A percentile compares a stretch with the other conserved stretches of the same genome.
These are phyloP conservation scores for Reinhardtius hippoglossoides DNA, from an alignment of 2,113 vertebrate species.

Conservation along the genomic window DNA sequence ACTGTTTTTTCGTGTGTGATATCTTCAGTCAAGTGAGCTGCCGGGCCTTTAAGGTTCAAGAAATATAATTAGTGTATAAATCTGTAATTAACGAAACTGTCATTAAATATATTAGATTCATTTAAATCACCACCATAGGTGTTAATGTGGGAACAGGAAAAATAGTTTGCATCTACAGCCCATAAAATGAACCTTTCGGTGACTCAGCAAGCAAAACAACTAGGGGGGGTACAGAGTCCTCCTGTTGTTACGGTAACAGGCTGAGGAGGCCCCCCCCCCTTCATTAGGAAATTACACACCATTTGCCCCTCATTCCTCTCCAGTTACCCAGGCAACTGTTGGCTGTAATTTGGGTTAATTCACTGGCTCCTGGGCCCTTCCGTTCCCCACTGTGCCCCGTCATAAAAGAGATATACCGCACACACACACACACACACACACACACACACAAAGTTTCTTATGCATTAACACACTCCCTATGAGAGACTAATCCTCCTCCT, in stretches of 20 bases:
- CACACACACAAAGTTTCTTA: slow-evolving; percentile 20
- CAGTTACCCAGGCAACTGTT: slow-evolving; percentile 68
- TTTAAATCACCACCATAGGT: not conserved
- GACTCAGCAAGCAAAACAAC: slow-evolving; percentile 58
- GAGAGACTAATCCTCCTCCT: slow-evolving; percentile 58
- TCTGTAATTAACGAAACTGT: not conserved
- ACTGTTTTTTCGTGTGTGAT: not conserved
- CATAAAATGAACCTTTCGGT: slow-evolving; percentile 27
- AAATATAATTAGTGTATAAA: not conserved
- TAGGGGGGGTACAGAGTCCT: slow-evolving; percentile 30
- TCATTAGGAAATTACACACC: slow-evolving; percentile 75
- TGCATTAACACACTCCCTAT: slow-evolving; percentile 26
- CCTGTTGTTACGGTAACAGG: slow-evolving; percentile 60
- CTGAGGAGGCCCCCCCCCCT: slow-evolving; percentile 44
- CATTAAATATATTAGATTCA: not conserved
- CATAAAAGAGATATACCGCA: slow-evolving; percentile 74
- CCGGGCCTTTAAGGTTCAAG: not conserved
- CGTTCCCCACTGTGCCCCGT: slow-evolving; percentile 67
- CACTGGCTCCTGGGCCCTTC: slow-evolving; percentile 68
- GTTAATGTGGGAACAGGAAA: not conserved
- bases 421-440: slow-evolving; percentile 42
- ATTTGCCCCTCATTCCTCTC: slow-evolving; percentile 70
- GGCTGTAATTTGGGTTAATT: slow-evolving; percentile 76
- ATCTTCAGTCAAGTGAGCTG: too few species aligned
- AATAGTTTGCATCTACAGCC: not conserved